Base-by-base conservation (phyloP, 2,113 vertebrate genomes). In the Sisor rabdophorus region DNA sequence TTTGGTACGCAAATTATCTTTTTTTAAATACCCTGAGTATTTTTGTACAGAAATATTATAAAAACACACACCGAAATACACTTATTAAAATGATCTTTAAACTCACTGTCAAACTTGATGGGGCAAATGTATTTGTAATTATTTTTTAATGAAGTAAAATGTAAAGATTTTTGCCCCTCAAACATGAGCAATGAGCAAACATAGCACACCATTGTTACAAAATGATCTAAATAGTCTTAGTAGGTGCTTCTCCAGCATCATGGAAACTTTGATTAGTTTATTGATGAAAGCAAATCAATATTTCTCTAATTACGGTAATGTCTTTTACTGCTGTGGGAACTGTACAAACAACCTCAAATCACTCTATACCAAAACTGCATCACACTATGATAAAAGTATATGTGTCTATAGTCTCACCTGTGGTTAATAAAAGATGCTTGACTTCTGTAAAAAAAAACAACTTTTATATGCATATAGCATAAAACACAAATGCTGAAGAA, bases 261-360 rank as follows among this genome's bases (percentile, higher is more conserved):
- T 72, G 76, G 72, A 78, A 78, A 65, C 59, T 81, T 78, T 78
- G 50, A 74, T 75, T 75, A 58, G 56, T 64, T 69, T 55, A 78
- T 71, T 74, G 63, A 73, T 73, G 71, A 55, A 50, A 44, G 28
- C 11, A 65, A 44, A 22, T 81, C 58, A 53, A 64, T 81, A 32
- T 67, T 75, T 79, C 56, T 64, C 44, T 71, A 81, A 81, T 55
- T 17, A 56, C 40, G 19, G 44, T 22, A 5, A 59, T 53, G 44
- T 19, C 10, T 72, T 32, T 40, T 4, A 26, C 8, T 22, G 11
- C 19, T 65, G 22, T 40, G 20, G 53, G 50, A 11, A n/a, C 11
- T 44, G 30, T 26, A 55, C n/a, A 54, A 1, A 55, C 7, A 48
- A 11, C 3, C 44, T n/a, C 16, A 20, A 5, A 47, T 47, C 24